Evolutionary conservation across 2,113 vertebrate species (phyloP).

Genomic region (Chaenocephalus aceratus): DNA sequence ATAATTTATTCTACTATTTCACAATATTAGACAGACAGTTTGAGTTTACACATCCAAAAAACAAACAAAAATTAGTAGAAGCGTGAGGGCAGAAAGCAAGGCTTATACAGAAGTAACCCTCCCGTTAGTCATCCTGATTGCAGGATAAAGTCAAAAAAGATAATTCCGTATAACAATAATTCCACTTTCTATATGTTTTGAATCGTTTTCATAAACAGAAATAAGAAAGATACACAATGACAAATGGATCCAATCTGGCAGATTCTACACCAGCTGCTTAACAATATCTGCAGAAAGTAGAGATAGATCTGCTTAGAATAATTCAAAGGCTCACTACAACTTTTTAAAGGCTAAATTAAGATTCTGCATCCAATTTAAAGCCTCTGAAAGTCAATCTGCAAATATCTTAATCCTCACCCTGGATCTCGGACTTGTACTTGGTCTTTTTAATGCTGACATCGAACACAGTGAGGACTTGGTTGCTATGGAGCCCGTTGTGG

Average conservation of each 20-base stretch:
- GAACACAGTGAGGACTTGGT: constrained; percentile 72
- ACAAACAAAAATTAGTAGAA: too few relatives aligned
- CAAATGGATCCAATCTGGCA: neutral
- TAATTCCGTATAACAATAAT: too few relatives aligned
- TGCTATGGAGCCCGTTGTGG: neutral
- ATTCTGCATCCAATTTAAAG: neutral
- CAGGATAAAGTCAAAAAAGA: too few relatives aligned
- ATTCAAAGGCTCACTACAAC: neutral
- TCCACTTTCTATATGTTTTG: neutral
- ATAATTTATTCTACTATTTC: too few relatives aligned
- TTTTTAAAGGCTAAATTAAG: constrained; percentile 2
- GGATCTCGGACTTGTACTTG: constrained; percentile 72
- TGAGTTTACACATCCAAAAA: too few relatives aligned
- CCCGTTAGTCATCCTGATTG: too few relatives aligned
- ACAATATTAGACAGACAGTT: too few relatives aligned
- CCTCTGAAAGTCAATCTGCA: constrained; percentile 6
- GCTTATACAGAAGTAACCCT: too few relatives aligned
- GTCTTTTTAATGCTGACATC: constrained; percentile 77
- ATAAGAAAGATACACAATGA: neutral
- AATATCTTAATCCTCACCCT: constrained; percentile 64
- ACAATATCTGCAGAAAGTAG: neutral
- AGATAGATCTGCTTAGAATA: constrained; percentile 1
- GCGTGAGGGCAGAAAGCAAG: too few relatives aligned
- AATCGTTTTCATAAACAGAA: neutral
- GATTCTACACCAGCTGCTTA: neutral